phyloP scores from a whole-genome alignment of 2,113 vertebrate genomes.

The Pomatostomus ruficeps region DNA sequence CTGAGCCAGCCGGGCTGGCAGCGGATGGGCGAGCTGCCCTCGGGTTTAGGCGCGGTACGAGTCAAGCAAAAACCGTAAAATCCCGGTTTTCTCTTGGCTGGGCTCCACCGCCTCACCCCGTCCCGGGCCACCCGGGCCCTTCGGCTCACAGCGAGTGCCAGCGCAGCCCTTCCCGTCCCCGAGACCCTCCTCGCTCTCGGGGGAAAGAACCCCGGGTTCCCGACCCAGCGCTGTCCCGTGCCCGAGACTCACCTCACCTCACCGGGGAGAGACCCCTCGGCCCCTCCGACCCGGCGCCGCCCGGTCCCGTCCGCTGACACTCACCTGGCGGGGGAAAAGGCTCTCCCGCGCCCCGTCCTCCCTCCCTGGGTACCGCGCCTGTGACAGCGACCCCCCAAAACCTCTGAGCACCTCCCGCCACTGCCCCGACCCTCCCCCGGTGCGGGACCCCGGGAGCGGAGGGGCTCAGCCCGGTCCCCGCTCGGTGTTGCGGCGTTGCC shows the following conservation, averaged over 20 bases:
- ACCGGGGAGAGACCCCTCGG: not conserved
- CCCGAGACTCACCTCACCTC: not conserved
- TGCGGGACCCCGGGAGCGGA: too few species aligned
- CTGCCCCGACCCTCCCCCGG: not conserved
- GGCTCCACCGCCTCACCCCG: not conserved
- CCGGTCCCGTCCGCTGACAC: not conserved
- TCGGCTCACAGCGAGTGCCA: not conserved
- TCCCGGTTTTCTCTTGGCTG: rapidly evolving
- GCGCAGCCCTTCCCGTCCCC: too few species aligned
- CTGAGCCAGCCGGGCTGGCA: not conserved
- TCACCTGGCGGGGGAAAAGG: not conserved
- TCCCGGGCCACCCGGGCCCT: not conserved
- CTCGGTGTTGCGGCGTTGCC: not conserved
- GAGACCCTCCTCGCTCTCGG: not conserved
- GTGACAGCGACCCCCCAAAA: rapidly evolving
- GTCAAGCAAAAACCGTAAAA: rapidly evolving
- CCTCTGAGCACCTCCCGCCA: not conserved
- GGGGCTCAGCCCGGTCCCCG: not conserved
- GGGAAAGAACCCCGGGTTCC: rapidly evolving
- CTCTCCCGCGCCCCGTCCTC: rapidly evolving
- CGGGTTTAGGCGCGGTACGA: not conserved
- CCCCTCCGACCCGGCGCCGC: not conserved
- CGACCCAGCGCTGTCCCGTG: not conserved
- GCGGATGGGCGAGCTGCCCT: not conserved
- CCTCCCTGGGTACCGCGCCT: not conserved